Conservation (phyloP, 2,888 invertebrate species). For the Fragum whitleyi region DNA sequence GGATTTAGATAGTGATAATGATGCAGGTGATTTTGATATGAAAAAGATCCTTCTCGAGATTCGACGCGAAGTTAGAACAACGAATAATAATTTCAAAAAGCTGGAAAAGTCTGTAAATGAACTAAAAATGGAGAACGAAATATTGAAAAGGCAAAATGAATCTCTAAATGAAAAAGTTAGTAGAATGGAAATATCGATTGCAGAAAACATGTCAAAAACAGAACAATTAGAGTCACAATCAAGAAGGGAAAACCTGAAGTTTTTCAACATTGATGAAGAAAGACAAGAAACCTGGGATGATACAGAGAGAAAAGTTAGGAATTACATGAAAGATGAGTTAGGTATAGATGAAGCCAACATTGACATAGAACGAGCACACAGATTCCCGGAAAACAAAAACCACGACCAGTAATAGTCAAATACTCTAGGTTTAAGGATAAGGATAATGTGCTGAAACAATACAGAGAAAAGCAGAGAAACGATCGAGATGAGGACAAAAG, state of each 20-base stretch:
- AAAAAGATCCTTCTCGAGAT: background rate
- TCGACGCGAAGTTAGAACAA: background rate
- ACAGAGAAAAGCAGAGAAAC: constrained; percentile 2
- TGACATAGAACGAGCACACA: constrained; percentile 4
- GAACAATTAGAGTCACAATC: background rate
- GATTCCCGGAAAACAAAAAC: background rate
- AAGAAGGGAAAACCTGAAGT: background rate
- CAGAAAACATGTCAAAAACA: background rate
- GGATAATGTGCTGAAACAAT: background rate
- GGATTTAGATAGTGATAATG: too few relatives aligned
- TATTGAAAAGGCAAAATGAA: constrained; percentile 4
- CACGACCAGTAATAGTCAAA: background rate
- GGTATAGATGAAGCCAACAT: background rate
- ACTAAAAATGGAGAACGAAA: background rate
- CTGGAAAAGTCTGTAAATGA: background rate
- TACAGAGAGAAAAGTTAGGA: background rate
- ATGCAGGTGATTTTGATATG: background rate
- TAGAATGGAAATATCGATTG: background rate
- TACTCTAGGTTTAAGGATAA: background rate
- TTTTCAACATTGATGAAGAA: background rate
- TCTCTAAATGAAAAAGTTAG: background rate
- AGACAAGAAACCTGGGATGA: constrained; percentile 1
- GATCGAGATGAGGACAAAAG: background rate
- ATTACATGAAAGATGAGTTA: background rate
- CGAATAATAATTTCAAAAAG: background rate